Evolutionary conservation across 2,888 invertebrate species (phyloP).

Genomic region (Spicauda simplicius): DNA sequence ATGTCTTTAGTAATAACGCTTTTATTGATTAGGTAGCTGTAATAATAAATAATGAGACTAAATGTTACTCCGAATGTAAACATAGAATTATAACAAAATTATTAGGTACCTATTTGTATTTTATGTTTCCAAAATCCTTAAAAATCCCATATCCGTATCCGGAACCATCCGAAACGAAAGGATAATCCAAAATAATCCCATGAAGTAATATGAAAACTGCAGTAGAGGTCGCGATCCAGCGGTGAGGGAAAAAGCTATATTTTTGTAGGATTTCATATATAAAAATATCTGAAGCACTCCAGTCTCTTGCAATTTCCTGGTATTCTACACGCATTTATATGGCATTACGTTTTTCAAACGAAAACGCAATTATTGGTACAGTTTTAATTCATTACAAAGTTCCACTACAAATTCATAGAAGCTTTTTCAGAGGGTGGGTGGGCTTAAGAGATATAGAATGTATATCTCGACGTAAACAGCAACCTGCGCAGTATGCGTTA

Average conservation of each 20-base stretch:
- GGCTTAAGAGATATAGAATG: not conserved
- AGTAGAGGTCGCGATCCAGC: not conserved
- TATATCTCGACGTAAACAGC: not conserved
- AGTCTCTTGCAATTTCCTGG: not conserved
- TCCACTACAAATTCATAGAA: not conserved
- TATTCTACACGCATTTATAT: not conserved
- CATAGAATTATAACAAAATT: too few relatives aligned
- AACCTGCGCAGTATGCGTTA: not conserved
- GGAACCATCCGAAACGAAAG: too few relatives aligned
- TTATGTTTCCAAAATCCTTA: too few relatives aligned
- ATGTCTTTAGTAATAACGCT: too few relatives aligned
- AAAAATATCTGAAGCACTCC: not conserved
- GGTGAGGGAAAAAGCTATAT: not conserved
- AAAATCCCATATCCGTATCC: too few relatives aligned
- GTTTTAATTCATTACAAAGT: not conserved
- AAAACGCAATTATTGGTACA: not conserved
- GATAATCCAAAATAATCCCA: too few relatives aligned
- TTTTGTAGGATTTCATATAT: not conserved
- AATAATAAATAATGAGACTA: too few relatives aligned
- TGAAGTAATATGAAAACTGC: not conserved
- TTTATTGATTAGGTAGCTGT: too few relatives aligned
- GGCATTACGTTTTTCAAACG: not conserved
- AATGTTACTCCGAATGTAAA: too few relatives aligned
- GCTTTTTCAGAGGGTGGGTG: not conserved
- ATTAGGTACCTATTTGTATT: too few relatives aligned